Base-by-base conservation (phyloP, 2,113 vertebrate genomes). In the Serinus canaria region DNA sequence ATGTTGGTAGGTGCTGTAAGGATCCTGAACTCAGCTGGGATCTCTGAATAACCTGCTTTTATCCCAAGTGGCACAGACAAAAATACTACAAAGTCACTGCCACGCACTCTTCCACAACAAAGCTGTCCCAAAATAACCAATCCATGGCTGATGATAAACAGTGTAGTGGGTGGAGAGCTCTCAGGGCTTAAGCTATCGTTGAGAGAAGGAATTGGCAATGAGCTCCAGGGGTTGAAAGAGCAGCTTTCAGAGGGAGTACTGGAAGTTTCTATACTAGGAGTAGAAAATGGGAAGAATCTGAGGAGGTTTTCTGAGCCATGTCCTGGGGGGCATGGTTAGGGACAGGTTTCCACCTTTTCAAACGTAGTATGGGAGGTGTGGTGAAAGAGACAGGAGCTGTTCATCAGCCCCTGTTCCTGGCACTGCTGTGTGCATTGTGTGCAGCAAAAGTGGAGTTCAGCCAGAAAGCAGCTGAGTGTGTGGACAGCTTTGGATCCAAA, bases 401-500 rank as follows among this genome's bases (percentile, higher is more conserved):
- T 83, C 67, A 68, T 52, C 55, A 75, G 59, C 55, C 7, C 1
- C 0, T 59, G 85, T 59, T 77, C 88, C 88, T 74, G 85, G 76
- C 73, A n/a, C 95, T 95, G 88, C 91, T 70, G 70, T 1, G 24
- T n/a, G 86, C 89, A 44, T n/a, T 94, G 18, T 46, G 77, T 73
- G 78, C 84, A 80, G 84, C 47, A 33, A 1, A 73, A 66, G 78
- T 63, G 93, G 78, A 92, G 46, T 22, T 77, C 72, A 88, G 91
- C 96, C 95, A 96, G 86, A 63, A 78, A 96, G 75, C 83, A 84
- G 81, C 96, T 90, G 87, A 91, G 96, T 82, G 62, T 95, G 90
- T 87, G 95, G 90, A 93, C 50, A 49, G 93, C 73, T 91, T 82
- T 75, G 88, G 68, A 85, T 95, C 92, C 90, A 75, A 92, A 95